Evolutionary conservation across 1,140 invertebrate genomes (phyloP), one percentile per base, ranked within the genome.

Genomic region (Dendroctonus valens): DNA sequence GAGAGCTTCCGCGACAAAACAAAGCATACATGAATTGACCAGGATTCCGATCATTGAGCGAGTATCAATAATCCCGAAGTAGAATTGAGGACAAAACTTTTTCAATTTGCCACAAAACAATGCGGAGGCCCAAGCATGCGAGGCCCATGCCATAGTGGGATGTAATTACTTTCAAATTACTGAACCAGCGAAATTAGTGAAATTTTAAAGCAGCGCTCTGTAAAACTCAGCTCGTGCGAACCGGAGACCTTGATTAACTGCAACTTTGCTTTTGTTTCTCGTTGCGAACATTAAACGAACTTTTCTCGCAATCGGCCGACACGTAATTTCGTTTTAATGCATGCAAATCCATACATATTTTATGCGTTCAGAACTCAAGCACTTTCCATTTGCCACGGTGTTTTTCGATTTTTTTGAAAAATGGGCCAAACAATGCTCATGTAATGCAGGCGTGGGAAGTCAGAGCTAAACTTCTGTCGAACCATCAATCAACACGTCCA

Each of bases 111-210:
- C 12, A 9, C 12, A 12, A 46, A 46, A 46, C 42, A 46, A 46
- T 46, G 12, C 42, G 42, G 12, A 46, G 26, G 26, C 26, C 3
- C 42, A 12, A 46, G 42, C 8, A 46, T 12, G 8, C 42, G 42
- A 46, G 2, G 8, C 42, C 26, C 26, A 26, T 26, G 26, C 26
- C 26, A 26, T 26, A 26, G 26, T 26, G 1, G 26, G 26, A 26
- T 26, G 42, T 46, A 46, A 46, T 46, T 46, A 46, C 42, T 46
- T 46, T 46, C 42, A 46, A 46, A 46, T 46, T 46, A 46, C 42
- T 12, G 42, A 46, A 46, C 42, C 12, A 12, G 42, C 42, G 42
- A 46, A 46, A 46, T 46, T 9, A 46, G 42, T 46, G 42, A 46
- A 46, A 11, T 46, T 46, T 46, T 46, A 46, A 46, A 46, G 12